Conservation (phyloP, 2,113 vertebrate genomes). For the Cepphus grylle region DNA sequence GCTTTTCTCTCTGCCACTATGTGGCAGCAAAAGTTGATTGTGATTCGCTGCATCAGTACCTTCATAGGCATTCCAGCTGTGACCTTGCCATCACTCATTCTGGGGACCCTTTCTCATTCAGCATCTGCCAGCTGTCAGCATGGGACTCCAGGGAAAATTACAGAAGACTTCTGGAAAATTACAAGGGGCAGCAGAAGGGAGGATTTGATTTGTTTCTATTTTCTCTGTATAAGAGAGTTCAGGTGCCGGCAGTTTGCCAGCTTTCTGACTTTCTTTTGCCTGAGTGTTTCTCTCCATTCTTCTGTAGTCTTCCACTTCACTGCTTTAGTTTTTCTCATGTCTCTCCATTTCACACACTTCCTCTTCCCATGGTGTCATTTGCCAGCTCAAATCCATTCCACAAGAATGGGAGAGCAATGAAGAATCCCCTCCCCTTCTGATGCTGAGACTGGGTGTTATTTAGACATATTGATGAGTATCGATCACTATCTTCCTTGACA, state of each 20-base stretch:
- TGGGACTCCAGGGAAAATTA: constrained; percentile 44
- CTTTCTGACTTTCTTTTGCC: background rate
- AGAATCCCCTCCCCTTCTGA: background rate
- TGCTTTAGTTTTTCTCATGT: background rate
- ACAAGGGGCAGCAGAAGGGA: constrained; percentile 30
- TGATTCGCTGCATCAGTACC: background rate
- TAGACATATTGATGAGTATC: background rate
- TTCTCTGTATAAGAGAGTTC: background rate
- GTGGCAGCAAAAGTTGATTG: constrained; percentile 39
- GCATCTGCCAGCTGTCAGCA: constrained; percentile 62
- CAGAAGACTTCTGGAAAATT: constrained; percentile 53
- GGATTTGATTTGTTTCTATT: constrained; percentile 37
- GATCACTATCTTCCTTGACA: background rate
- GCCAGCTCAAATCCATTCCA: background rate
- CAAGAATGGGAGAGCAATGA: background rate
- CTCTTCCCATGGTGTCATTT: background rate
- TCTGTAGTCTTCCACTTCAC: background rate
- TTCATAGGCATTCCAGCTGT: constrained; percentile 45
- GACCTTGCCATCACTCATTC: constrained; percentile 28
- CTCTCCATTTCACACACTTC: background rate
- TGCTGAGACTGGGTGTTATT: background rate
- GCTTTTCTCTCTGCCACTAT: constrained; percentile 21
- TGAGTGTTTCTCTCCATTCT: background rate
- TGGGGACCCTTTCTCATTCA: constrained; percentile 16
- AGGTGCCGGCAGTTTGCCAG: background rate